Evolutionary conservation across 2,113 vertebrate species (phyloP), one percentile per base, ranked within the genome.

Genomic region (Pterocles gutturalis): DNA sequence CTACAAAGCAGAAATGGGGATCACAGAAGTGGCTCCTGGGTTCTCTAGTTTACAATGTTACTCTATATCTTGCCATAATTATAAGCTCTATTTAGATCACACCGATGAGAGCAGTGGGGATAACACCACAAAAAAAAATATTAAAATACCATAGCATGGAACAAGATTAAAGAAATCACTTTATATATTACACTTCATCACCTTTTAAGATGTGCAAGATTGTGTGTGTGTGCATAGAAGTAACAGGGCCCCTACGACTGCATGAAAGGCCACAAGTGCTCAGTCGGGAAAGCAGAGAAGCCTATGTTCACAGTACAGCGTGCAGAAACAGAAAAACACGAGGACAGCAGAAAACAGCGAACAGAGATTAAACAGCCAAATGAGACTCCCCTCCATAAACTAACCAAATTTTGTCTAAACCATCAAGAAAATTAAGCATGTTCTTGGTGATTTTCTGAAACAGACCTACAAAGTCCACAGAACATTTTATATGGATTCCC

Each of bases 141-240:
- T 5, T 33, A 22, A 45, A 94, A 72, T 49, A 34, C 45, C 51
- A 26, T 9, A 41, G 18, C 7, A 51, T 34, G 61, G 33, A 58
- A 8, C 21, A 84, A n/a, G 21, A 45, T n/a, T 7, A 25, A 70
- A 70, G 20, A 48, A 85, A n/a, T 60, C 6, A 81, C 17, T 48
- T 84, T 11, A 51, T 12, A 31, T 8, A 22, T 31, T 73, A 11
- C 22, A 41, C 67, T 73, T 67, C 34, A 73, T 46, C 1, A 1
- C 31, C 28, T 66, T n/a, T 66, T 45, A 87, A 62, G 17, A 45
- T 4, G 7, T 28, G 5, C 34, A 73, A 34, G 16, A 25, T 13
- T 12, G 26, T 8, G 5, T 16, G 4, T 13, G 10, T 2, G 0
- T 7, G 4, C 45, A 38, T 0, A n/a, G 1, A 89, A 14, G 0